Base-by-base conservation (phyloP, 2,888 invertebrate species). In the Dasypolia templi region DNA sequence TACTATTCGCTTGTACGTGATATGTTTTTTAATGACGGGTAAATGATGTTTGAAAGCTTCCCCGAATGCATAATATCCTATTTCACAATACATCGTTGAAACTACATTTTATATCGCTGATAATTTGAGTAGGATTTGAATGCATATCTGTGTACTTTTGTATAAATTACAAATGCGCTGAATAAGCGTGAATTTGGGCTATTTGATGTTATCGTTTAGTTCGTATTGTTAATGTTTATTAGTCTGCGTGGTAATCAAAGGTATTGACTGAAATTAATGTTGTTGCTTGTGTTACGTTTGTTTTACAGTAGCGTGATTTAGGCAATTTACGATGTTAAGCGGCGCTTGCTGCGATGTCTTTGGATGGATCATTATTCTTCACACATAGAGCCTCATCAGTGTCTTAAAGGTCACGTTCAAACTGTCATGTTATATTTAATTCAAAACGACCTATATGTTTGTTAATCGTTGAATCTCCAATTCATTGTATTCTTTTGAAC, bases 191-290 rank as follows among this genome's bases (percentile, higher is more conserved):
- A 55, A 68, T 67, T 77, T 51, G 6, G 35, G 42, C 22, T 46
- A 35, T 79, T 64, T 64, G 64, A 64, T 74, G 53, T 1, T 64
- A 55, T 78, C 79, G 44, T 49, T 68, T 65, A 39, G 59, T 39
- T n/a, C 3, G 26, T 61, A 66, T 65, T 68, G 55, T 79, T 59
- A 56, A 29, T 77, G 65, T 72, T 78, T 68, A 73, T 68, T 73
- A 55, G 19, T 32, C 17, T 26, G 29, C 14, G 11, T 75, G 14
- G 44, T 68, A 76, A 67, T 76, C n/a, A 62, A 26, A 59, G 51
- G 74, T 61, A 61, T 58, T 63, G 46, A 44, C 66, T 69, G 61
- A 44, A 49, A 35, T 59, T 68, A 55, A 77, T 44, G 44, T 39
- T 63, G 44, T n/a, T 22, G 66, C 12, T 51, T 22, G 19, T 49